phyloP scores from a whole-genome alignment of 2,888 invertebrate genomes.

The Napeogenes sylphis region DNA sequence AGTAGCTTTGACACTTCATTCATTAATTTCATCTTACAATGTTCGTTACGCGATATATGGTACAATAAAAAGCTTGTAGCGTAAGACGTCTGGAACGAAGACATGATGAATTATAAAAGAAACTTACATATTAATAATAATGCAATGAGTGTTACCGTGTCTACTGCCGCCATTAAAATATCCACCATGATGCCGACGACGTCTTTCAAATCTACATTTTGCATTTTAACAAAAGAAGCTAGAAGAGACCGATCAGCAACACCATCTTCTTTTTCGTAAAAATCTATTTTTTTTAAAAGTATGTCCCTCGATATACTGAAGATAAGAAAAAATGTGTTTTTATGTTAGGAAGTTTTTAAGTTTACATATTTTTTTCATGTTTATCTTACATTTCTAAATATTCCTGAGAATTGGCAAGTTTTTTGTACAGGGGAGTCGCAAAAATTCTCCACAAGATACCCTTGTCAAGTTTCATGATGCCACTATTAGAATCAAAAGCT shows the following conservation, averaged over 20 bases:
- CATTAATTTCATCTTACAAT: constrained; percentile 82
- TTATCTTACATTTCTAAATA: constrained; percentile 80
- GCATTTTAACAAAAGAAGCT: constrained; percentile 81
- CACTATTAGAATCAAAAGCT: constrained; percentile 85
- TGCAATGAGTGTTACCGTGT: constrained; percentile 80
- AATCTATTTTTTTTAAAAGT: constrained; percentile 75
- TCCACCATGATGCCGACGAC: constrained; percentile 91
- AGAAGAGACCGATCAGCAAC: constrained; percentile 75
- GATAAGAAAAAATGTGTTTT: constrained; percentile 15
- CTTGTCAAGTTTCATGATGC: constrained; percentile 83
- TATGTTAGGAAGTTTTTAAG: neutral
- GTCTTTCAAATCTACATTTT: constrained; percentile 85
- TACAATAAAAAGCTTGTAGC: constrained; percentile 87
- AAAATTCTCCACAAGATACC: constrained; percentile 84
- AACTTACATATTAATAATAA: neutral
- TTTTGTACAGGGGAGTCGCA: constrained; percentile 84
- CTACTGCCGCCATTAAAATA: constrained; percentile 89
- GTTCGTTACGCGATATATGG: constrained; percentile 83
- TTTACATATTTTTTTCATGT: neutral
- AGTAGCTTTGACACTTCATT: constrained; percentile 80
- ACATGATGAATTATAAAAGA: constrained; percentile 3
- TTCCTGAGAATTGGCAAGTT: constrained; percentile 81
- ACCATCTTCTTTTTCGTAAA: constrained; percentile 56
- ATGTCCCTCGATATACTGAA: constrained; percentile 81
- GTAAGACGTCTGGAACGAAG: constrained; percentile 83